A percentile compares a stretch with the other conserved stretches of the same genome.
These are phyloP conservation scores for Gambelia wislizenii DNA, from an alignment of 2,797 vertebrate genomes.

Conservation along the genomic window DNA sequence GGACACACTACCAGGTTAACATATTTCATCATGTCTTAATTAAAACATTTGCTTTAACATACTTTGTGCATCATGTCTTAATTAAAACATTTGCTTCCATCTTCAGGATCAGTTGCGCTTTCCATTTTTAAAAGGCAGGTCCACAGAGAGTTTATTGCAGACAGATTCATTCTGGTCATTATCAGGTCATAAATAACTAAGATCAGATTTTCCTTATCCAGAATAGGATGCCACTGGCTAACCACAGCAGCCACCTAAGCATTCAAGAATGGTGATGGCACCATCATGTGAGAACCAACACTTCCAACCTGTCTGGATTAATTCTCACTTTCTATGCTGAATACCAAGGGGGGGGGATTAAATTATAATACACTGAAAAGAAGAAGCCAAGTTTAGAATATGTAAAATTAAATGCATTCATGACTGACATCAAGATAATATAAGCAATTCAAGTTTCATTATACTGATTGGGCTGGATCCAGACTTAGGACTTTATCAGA, in stretches of 20 bases:
- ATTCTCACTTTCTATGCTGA: background rate
- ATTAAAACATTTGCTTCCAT: background rate
- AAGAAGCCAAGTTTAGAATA: background rate
- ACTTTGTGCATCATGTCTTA: background rate
- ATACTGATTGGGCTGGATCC: background rate
- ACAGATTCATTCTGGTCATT: background rate
- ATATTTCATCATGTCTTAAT: background rate
- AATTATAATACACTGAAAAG: background rate
- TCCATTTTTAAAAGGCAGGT: background rate
- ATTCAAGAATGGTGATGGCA: background rate
- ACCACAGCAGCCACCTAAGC: background rate
- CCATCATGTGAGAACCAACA: too few relatives aligned
- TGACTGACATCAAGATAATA: background rate
- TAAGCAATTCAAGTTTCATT: background rate
- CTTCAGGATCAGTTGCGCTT: background rate
- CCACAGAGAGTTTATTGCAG: background rate
- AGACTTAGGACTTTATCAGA: too few relatives aligned
- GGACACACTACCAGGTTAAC: too few relatives aligned
- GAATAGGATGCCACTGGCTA: background rate
- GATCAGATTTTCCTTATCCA: too few relatives aligned
- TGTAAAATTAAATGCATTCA: background rate
- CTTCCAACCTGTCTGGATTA: background rate
- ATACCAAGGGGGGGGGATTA: too few relatives aligned
- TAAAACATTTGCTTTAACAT: background rate
- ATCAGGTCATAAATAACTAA: background rate